Base-by-base conservation (phyloP, 2,888 invertebrate species). In the Busseola fusca region DNA sequence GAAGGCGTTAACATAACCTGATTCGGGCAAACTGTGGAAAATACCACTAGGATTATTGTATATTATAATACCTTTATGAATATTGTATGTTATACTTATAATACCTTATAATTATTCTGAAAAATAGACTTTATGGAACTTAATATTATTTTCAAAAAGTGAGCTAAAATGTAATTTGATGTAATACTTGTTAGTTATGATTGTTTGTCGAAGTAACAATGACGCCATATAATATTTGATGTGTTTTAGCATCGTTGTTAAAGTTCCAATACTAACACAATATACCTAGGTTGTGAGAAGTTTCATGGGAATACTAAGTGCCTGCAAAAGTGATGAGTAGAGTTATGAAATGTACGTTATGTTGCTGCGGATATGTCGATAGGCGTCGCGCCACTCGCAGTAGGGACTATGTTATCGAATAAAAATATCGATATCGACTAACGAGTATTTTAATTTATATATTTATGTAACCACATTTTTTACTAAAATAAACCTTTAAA, bases 241-340 rank as follows among this genome's bases (percentile, higher is more conserved):
- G 83, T 77, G 83, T 83, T 83, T 79, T 83, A 83, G 83, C 83
- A 83, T 83, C 84, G 69, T 69, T 74, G 78, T 76, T 69, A 69
- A 54, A 57, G 40, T 78, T 65, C 27, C 67, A 62, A 27, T 67
- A 57, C 64, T 68, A 70, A 69, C 62, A 18, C 50, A 54, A 37
- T 52, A 42, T 27, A 48, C 16, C 42, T 27, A 60, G 76, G 76
- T 76, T 75, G 78, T 80, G 67, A 75, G n/a, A 27, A 0, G 59
- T 25, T 40, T 14, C 21, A 42, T 56, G 25, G 3, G 30, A 58
- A 40, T 30, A 50, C n/a, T 7, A 81, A 81, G 77, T 81, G 79
- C 79, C 79, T 79, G 65, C 48, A 18, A 50, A 72, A 52, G 59
- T 76, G 56, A 81, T 72, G 25, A 48, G 3, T 68, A 69, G 25